A percentile compares a stretch with the other conserved stretches of the same genome.
Conservation (phyloP, 2,888 invertebrate species). For the Mantis religiosa region DNA sequence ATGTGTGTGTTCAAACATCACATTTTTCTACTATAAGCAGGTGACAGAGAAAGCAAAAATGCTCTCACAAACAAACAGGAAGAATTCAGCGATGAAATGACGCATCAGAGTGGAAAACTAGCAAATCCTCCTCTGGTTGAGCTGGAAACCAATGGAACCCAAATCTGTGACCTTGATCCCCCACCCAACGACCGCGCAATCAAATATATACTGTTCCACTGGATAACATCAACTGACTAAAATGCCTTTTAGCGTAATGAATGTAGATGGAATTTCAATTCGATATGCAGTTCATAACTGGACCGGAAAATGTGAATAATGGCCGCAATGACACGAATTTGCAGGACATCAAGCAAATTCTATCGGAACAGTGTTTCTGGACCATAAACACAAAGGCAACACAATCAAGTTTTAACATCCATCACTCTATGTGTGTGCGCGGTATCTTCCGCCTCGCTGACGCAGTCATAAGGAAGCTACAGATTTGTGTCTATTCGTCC, state of each 20-base stretch:
- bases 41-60: too few species aligned
- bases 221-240: background rate
- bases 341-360: background rate
- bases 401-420: too few species aligned
- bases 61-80: too few species aligned
- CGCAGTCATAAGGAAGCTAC: too few species aligned
- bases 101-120: background rate
- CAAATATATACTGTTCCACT: background rate
- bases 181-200: background rate
- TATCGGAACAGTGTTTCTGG: too few species aligned
- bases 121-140: background rate
- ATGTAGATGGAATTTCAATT: background rate
- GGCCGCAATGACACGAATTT: background rate
- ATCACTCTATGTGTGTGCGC: too few species aligned
- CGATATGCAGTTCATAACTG: background rate
- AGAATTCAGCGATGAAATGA: background rate
- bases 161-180: background rate
- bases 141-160: too few species aligned
- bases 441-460: too few species aligned
- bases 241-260: background rate
- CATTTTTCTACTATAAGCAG: too few species aligned
- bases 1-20: too few species aligned
- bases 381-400: too few species aligned
- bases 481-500: too few species aligned
- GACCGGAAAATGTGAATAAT: background rate